Conservation (phyloP, 2,888 invertebrate genomes). For the Epiblema foenella region DNA sequence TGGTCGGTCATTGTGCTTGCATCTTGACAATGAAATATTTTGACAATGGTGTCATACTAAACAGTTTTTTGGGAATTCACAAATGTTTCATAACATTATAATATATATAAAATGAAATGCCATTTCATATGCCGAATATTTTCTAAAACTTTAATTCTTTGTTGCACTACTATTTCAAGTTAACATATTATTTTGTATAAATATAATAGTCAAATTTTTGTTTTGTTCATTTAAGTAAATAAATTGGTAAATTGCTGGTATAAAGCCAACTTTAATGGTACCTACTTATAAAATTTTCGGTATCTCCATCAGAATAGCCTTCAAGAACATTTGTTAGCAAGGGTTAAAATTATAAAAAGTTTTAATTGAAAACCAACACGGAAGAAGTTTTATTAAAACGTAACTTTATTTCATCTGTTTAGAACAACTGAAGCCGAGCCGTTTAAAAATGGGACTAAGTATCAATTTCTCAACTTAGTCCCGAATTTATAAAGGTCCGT, state of each 20-base stretch:
- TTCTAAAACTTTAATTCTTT: not conserved
- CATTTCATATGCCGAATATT: not conserved
- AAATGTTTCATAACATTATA: constrained; percentile 20
- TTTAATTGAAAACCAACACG: constrained; percentile 6
- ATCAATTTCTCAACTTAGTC: not conserved
- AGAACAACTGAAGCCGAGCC: not conserved
- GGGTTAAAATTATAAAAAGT: not conserved
- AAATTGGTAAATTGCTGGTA: too few species aligned
- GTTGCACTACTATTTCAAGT: too few species aligned
- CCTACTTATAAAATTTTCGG: not conserved
- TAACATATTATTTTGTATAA: too few species aligned
- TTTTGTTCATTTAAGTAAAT: too few species aligned
- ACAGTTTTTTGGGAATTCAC: constrained; percentile 19
- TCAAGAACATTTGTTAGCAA: not conserved
- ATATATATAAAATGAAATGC: not conserved
- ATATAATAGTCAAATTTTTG: too few species aligned
- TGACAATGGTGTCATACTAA: constrained; percentile 38
- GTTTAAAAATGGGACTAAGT: not conserved
- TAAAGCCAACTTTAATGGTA: too few species aligned
- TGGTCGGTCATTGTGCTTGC: constrained; percentile 40
- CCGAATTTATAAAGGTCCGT: not conserved
- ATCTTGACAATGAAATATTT: constrained; percentile 39
- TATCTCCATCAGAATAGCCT: not conserved
- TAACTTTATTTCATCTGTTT: not conserved
- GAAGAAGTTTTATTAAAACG: not conserved